Percentiles rank a stretch among this genome's conserved stretches.
phyloP scores from a whole-genome alignment of 2,113 vertebrate species.

The Trichomycterus rosablanca region DNA sequence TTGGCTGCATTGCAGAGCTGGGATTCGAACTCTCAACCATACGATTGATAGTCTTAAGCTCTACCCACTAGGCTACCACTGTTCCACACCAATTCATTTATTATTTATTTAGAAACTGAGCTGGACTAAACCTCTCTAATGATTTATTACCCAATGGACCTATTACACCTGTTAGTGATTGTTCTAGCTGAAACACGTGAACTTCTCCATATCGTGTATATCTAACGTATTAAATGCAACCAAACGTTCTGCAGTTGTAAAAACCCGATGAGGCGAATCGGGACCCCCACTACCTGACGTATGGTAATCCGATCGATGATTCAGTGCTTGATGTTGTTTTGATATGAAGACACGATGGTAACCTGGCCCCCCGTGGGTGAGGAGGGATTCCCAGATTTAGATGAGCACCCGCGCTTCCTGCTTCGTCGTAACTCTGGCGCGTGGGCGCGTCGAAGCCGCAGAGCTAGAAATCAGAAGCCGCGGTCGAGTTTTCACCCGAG shows the following conservation, averaged over 20 bases:
- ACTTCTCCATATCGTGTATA: neutral
- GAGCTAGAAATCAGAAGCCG: conserved; percentile 10
- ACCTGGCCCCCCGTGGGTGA: conserved; percentile 4
- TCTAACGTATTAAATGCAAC: neutral
- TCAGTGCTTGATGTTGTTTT: conserved; percentile 35
- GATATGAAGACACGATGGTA: conserved; percentile 15
- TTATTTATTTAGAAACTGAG: too few relatives aligned
- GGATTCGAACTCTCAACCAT: too few relatives aligned
- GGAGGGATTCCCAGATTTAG: conserved; percentile 27
- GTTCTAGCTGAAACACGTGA: too few relatives aligned
- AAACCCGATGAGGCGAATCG: conserved; percentile 7
- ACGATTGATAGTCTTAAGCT: too few relatives aligned
- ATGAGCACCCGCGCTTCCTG: conserved; percentile 10
- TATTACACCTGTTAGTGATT: too few relatives aligned
- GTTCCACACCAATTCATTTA: too few relatives aligned
- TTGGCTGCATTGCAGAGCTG: too few relatives aligned
- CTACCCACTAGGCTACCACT: too few relatives aligned
- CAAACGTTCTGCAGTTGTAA: too few relatives aligned
- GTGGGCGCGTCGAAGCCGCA: conserved; percentile 1
- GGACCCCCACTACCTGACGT: conserved; percentile 1
- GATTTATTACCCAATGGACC: too few relatives aligned
- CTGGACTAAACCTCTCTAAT: too few relatives aligned
- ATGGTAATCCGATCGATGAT: conserved; percentile 15
- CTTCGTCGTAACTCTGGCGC: neutral
- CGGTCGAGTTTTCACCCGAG: conserved; percentile 8